Conservation (phyloP, 1,140 invertebrate species). For the Leptopilina boulardi region DNA sequence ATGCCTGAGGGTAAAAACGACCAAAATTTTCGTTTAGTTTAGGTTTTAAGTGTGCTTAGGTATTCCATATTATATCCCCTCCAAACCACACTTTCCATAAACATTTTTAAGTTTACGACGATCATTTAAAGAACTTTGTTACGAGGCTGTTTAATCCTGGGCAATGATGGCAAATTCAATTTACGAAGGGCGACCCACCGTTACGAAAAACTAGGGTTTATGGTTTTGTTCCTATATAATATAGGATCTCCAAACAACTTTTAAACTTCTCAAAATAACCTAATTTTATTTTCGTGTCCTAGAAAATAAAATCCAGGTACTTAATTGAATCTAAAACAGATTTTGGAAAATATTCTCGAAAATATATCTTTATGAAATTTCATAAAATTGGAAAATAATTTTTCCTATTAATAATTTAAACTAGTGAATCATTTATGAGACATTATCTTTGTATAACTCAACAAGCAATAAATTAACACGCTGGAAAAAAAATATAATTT, state of each 20-base stretch:
- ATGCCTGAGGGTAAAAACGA: neutral
- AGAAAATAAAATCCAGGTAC: neutral
- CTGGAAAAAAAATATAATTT: neutral
- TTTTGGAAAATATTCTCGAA: no score
- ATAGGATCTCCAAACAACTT: neutral
- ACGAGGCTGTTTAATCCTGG: conserved; percentile 51
- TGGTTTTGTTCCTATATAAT: neutral
- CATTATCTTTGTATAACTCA: neutral
- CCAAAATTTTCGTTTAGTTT: conserved; percentile 18
- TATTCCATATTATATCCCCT: neutral
- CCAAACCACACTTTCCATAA: conserved; percentile 39
- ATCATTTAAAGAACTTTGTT: conserved; percentile 46
- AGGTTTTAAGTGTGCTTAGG: conserved; percentile 32
- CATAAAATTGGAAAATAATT: no score
- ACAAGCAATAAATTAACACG: neutral
- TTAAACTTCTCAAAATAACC: neutral
- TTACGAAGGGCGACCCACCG: conserved; percentile 26
- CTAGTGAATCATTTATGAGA: neutral
- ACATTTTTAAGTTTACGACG: conserved; percentile 60
- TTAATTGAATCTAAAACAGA: no score
- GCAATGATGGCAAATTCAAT: conserved; percentile 28
- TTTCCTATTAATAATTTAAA: no score
- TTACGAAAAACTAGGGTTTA: conserved; percentile 54
- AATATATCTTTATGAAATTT: no score
- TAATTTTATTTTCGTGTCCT: neutral